These are phyloP conservation scores for Bathynomus jamesi DNA, from an alignment of 1,140 invertebrate species.

Conservation along the genomic window DNA sequence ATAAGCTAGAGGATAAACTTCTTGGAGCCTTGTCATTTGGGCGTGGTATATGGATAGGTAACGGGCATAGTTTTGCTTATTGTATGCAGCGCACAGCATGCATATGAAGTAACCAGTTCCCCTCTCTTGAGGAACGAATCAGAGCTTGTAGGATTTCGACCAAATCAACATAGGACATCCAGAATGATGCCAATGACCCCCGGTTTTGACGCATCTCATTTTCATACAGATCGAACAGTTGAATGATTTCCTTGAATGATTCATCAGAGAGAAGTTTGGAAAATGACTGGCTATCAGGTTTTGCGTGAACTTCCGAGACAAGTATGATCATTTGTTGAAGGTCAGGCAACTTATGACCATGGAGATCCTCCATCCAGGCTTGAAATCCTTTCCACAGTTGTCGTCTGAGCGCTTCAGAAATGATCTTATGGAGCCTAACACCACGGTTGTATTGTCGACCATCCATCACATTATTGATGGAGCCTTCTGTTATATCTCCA, in stretches of 20 bases:
- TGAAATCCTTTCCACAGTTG: neutral
- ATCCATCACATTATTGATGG: conserved; percentile 23
- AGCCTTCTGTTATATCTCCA: conserved; percentile 29
- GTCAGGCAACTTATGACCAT: neutral
- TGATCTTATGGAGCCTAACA: no score
- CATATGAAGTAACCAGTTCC: neutral
- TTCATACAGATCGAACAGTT: neutral
- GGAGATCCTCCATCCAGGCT: neutral
- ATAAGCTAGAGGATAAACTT: neutral
- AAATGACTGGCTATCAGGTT: neutral
- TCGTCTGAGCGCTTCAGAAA: conserved; percentile 20
- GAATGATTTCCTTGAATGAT: neutral
- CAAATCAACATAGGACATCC: conserved; percentile 9
- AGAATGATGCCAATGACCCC: neutral
- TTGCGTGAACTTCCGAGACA: neutral
- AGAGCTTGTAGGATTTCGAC: conserved; percentile 3
- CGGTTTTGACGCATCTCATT: neutral
- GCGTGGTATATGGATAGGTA: conserved; percentile 3
- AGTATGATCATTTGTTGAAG: neutral
- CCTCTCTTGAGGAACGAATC: neutral
- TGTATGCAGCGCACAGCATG: conserved; percentile 10
- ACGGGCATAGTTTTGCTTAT: conserved; percentile 13
- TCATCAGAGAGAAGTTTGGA: neutral
- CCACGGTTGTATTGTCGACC: conserved; percentile 34
- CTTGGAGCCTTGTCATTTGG: neutral